Base-by-base conservation (phyloP, 1,140 invertebrate species). In the Ditylenchus dipsaci region DNA sequence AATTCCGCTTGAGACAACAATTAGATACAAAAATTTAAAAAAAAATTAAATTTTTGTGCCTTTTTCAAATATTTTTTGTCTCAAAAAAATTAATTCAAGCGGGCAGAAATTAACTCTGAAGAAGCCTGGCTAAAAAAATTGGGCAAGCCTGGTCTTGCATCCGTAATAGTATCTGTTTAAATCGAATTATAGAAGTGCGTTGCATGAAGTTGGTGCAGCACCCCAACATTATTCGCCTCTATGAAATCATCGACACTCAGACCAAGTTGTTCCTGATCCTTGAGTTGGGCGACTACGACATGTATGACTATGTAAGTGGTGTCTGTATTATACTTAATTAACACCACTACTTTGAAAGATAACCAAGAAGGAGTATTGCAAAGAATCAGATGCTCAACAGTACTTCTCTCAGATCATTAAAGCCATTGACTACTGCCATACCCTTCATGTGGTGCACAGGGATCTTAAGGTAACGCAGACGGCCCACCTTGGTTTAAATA, bases 191-290 rank as follows among this genome's bases (percentile, higher is more conserved):
- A 45, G 21, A 83, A 77, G 85, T 95, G 67, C 87, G 93, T 72
- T 97, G 95, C 83, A 97, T 98, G 95, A 97, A 98, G 85, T 85
- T 98, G 76, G 95, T 98, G 15, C 95, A 97, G 83, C 96, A 99
- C 87, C 94, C 88, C 8, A 94, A 99, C 86, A 94, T 99, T 26
- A 95, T 99, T 17, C 87, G 95, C 59, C 86, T 99, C 9, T 99
- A 98, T 84, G 94, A 99, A 87, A 93, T 97, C 57, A 98, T 99
- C 81, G 96, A 99, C 85, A 99, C 95, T 21, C 91, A 85, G 71
- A 86, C 85, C 27, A 87, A 86, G 74, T 76, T 87, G 29, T 87
- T 86, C 76, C 74, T 97, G 78, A 95, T 98, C 80, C 86, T 98
- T 77, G 95, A 98, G 87, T 85, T 97, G 69, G 95, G 92, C n/a